phyloP scores from a whole-genome alignment of 2,113 vertebrate species.

The Pluvianellus socialis region DNA sequence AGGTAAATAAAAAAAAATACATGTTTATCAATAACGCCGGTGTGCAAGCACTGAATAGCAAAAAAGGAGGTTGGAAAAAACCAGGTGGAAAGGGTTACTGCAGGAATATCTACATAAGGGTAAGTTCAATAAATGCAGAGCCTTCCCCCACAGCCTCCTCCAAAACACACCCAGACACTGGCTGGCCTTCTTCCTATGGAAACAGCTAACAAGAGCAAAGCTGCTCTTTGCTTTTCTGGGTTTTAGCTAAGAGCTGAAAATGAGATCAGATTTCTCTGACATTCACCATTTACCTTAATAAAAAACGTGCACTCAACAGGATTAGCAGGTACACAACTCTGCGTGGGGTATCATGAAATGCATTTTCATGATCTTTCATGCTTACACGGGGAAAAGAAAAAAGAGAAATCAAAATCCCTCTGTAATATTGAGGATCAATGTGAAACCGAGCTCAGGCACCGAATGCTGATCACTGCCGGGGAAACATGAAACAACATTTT shows the following conservation, averaged over 20 bases:
- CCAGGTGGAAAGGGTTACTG: neutral
- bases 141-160: constrained; percentile 60
- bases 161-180: constrained; percentile 49
- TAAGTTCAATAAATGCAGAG: constrained; percentile 17
- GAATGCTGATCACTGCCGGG: neutral
- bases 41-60: neutral
- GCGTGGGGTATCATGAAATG: neutral
- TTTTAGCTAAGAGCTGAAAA: constrained; percentile 36
- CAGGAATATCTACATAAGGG: constrained; percentile 24
- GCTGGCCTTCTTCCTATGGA: constrained; percentile 49
- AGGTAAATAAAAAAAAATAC: neutral
- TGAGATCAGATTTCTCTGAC: constrained; percentile 13
- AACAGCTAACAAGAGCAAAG: constrained; percentile 36
- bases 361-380: neutral
- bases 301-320: neutral
- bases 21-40: neutral
- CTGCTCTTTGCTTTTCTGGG: constrained; percentile 39
- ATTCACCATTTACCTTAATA: neutral
- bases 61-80: neutral
- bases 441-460: neutral
- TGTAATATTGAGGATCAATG: neutral
- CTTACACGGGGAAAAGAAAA: neutral
- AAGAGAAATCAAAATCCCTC: neutral
- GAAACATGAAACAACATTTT: constrained; percentile 1
- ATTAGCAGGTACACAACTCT: neutral